phyloP scores from a whole-genome alignment of 2,797 vertebrate genomes.

The Bucorvus abyssinicus region DNA sequence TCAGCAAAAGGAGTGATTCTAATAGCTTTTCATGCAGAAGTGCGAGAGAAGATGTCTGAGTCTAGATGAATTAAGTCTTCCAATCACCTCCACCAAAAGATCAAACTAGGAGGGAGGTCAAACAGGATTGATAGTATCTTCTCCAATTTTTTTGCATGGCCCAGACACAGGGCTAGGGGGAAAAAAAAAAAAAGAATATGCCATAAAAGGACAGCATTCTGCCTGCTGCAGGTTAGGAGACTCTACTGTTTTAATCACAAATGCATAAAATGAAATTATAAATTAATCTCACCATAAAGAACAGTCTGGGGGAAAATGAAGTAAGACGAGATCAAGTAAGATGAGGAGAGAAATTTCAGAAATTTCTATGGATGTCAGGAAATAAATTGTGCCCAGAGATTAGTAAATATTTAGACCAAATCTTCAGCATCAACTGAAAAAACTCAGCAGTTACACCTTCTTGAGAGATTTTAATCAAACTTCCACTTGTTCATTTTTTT shows the following conservation, averaged over 20 bases:
- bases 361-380: conserved; percentile 8
- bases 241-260: conserved; percentile 56
- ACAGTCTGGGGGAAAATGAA: conserved; percentile 21
- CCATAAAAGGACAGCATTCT: neutral
- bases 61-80: neutral
- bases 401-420: conserved; percentile 34
- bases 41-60: neutral
- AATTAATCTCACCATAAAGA: conserved; percentile 45
- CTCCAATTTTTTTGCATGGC: neutral
- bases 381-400: neutral
- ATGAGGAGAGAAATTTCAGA: conserved; percentile 27
- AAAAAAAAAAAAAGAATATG: neutral
- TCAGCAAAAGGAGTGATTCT: neutral
- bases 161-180: neutral
- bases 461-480: conserved; percentile 48
- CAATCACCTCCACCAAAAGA: neutral
- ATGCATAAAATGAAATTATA: conserved; percentile 47
- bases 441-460: neutral
- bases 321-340: conserved; percentile 4
- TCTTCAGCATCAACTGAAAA: conserved; percentile 37
- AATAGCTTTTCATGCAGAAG: neutral
- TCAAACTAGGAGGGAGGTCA: neutral
- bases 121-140: neutral
- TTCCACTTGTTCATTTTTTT: neutral
- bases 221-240: conserved; percentile 27